phyloP scores from a whole-genome alignment of 2,888 invertebrate genomes.

The Sceliomorpha sp. region DNA sequence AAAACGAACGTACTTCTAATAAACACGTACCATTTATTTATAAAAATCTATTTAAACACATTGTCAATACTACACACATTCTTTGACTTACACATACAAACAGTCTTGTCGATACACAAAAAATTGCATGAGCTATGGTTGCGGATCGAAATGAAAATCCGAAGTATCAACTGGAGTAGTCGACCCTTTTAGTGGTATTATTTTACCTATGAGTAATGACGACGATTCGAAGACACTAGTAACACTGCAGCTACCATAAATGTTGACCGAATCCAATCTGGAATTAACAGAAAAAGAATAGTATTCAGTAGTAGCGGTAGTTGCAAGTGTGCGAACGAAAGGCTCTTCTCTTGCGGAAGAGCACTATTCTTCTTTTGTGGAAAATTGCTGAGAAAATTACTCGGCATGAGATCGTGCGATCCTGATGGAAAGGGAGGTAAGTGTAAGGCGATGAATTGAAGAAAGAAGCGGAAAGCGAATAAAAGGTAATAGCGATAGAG shows the following conservation, averaged over 20 bases:
- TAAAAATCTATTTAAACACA: neutral
- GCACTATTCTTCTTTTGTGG: conserved; percentile 51
- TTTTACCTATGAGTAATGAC: conserved; percentile 12
- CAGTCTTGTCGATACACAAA: conserved; percentile 29
- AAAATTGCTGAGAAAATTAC: conserved; percentile 55
- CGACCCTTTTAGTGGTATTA: neutral
- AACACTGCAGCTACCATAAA: conserved; percentile 42
- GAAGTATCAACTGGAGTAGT: conserved; percentile 7
- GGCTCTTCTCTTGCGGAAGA: conserved; percentile 47
- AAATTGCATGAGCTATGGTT: conserved; percentile 13
- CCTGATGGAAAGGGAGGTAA: conserved; percentile 37
- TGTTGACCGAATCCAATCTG: conserved; percentile 50
- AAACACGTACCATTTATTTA: no score
- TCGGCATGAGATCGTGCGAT: conserved; percentile 35
- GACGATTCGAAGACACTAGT: conserved; percentile 17
- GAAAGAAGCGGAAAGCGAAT: conserved; percentile 28
- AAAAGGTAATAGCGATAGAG: conserved; percentile 32
- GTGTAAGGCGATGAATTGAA: conserved; percentile 33
- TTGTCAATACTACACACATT: conserved; percentile 11
- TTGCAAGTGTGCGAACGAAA: conserved; percentile 44
- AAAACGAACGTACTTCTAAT: no score
- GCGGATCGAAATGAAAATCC: conserved; percentile 10
- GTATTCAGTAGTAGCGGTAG: conserved; percentile 40
- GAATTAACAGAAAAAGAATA: conserved; percentile 41
- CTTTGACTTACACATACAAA: conserved; percentile 6